Conservation (phyloP, 2,888 invertebrate species). For the Drosophila peninsularis region DNA sequence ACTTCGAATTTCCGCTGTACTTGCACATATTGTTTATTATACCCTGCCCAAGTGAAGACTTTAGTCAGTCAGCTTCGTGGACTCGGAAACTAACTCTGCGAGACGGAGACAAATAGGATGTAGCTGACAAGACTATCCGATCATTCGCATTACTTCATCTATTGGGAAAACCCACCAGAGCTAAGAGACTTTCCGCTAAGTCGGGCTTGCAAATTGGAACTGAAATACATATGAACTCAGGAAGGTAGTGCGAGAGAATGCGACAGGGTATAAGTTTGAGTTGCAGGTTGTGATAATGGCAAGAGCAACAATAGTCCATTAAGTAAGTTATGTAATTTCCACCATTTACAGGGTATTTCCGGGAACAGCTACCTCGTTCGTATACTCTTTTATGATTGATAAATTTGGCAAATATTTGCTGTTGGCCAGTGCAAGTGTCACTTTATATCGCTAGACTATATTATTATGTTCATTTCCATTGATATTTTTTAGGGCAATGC, state of each 20-base stretch:
- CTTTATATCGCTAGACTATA: conserved; percentile 38
- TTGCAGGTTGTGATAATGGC: neutral
- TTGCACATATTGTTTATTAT: conserved; percentile 14
- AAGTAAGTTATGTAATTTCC: neutral
- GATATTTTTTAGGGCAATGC: conserved; percentile 52
- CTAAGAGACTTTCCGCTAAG: neutral
- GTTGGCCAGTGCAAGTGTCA: conserved; percentile 52
- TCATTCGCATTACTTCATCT: too few relatives aligned
- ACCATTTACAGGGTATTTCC: conserved; percentile 18
- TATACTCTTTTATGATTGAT: conserved; percentile 19
- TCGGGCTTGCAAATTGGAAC: too few relatives aligned
- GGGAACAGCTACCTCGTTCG: neutral
- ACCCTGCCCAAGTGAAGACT: conserved; percentile 9
- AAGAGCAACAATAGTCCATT: neutral
- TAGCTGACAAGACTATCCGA: too few relatives aligned
- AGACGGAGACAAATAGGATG: neutral
- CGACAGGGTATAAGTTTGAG: neutral
- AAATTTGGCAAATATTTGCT: conserved; percentile 60
- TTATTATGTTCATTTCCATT: conserved; percentile 38
- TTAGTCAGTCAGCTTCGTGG: neutral
- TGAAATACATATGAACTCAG: neutral
- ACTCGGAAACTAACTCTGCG: neutral
- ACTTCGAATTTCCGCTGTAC: conserved; percentile 55
- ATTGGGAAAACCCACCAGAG: neutral
- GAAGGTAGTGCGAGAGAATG: too few relatives aligned